phyloP scores from a whole-genome alignment of 2,888 invertebrate genomes.

The Drosophila algonquin region DNA sequence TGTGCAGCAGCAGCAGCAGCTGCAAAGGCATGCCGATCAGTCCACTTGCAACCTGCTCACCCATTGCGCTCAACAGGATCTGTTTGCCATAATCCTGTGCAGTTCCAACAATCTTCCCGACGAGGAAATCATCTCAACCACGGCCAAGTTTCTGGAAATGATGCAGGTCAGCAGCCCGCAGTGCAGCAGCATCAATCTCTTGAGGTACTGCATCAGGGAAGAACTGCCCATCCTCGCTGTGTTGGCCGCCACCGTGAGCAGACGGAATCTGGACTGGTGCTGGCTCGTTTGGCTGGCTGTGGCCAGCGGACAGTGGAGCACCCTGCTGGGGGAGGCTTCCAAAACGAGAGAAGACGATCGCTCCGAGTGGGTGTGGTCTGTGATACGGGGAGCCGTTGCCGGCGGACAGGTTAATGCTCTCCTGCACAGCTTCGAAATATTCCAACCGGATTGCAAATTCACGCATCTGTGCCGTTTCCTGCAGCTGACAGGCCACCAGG shows the following conservation, averaged over 20 bases:
- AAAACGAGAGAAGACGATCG: constrained; percentile 45
- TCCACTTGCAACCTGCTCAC: constrained; percentile 55
- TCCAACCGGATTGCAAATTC: constrained; percentile 88
- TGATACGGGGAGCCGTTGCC: constrained; percentile 83
- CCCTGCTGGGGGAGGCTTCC: constrained; percentile 41
- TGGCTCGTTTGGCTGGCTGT: constrained; percentile 83
- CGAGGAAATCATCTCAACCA: constrained; percentile 58
- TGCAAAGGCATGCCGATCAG: constrained; percentile 46
- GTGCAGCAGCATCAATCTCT: constrained; percentile 76
- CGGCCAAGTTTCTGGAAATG: constrained; percentile 70
- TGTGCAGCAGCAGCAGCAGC: constrained; percentile 40
- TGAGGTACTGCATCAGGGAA: constrained; percentile 73
- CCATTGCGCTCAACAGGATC: constrained; percentile 68
- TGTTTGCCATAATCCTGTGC: constrained; percentile 82
- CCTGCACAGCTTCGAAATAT: constrained; percentile 88
- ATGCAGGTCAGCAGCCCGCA: constrained; percentile 65
- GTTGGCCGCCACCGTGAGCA: constrained; percentile 76
- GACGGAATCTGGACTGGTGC: constrained; percentile 77
- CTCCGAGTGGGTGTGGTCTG: constrained; percentile 67
- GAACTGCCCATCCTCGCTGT: constrained; percentile 81
- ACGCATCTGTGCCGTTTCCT: constrained; percentile 86
- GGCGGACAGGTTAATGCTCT: constrained; percentile 87
- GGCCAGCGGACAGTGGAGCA: constrained; percentile 78
- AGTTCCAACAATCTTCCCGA: constrained; percentile 74
- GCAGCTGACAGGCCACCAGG: constrained; percentile 84